Evolutionary conservation across 2,888 invertebrate genomes (phyloP), one percentile per base, ranked within the genome.

Genomic region (Lepidocyrtinus sp.): DNA sequence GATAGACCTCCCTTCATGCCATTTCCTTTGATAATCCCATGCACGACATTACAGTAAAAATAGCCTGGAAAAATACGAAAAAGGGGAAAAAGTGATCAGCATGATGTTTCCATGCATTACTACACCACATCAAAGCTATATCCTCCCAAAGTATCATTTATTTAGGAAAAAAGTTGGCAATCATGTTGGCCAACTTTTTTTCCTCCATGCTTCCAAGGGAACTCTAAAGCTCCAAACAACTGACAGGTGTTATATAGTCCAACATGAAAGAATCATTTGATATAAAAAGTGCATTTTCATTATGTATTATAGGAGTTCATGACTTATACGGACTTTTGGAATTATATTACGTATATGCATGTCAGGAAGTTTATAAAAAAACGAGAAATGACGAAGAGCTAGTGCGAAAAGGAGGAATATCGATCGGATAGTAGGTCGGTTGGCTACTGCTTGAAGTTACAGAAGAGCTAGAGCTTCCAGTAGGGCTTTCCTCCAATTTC

Each of bases 361-460:
- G n/a, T n/a, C n/a, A n/a, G n/a, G n/a, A n/a, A n/a, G n/a, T n/a
- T 36, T 36, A 36, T 5, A 9, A 5, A 50, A 78, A 55, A 62
- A 78, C 79, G 79, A 79, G 74, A 74, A 69, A 70, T 69, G 79
- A 74, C 79, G 79, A 79, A n/a, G n/a, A 5, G 36, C 36, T 5
- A 36, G 62, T 64, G 74, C 73, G 55, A 65, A 36, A 77, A 70
- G 67, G 3, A 55, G 63, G 63, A 68, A 25, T 79, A 79, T 79
- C 79, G 79, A 79, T 79, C 79, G 55, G 62, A 64, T 24, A 15
- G 17, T 73, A n/a, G n/a, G n/a, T 36, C 36, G 36, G 5, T 36
- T 5, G 12, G 36, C 36, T 12, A 9, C 36, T 36, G 36, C n/a
- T n/a, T n/a, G n/a, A n/a, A n/a, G n/a, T n/a, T n/a, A n/a, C n/a